Base-by-base conservation (phyloP, 2,888 invertebrate species). In the Cistogaster globosa region DNA sequence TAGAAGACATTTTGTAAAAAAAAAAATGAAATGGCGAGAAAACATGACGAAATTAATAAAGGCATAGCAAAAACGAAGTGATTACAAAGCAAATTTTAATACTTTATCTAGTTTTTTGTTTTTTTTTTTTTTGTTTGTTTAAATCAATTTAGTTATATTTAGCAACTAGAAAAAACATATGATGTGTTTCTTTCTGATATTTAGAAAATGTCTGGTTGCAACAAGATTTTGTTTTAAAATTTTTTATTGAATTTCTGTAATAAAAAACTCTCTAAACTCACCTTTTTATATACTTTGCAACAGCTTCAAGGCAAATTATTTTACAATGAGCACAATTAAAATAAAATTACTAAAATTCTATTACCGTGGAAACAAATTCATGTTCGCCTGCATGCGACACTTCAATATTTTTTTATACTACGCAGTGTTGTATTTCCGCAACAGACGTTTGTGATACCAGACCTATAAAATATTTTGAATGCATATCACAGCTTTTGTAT, bases 1-100 rank as follows among this genome's bases (percentile, higher is more conserved):
- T 14, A 67, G 55, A 51, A 69, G 69, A 69, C 75, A 75, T 81
- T 75, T 82, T 82, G 81, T 69, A 5, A 62, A 82, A 76, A 82
- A 76, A 63, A 55, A 42, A 2, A 81, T 57, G 75, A 82, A 26
- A 82, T 82, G 75, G 81, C 69, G 57, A 32, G 32, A 48, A 62
- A 51, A 22, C n/a, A 42, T 76, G 26, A 58, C 75, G 81, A 82
- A 76, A 82, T 76, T 53, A 32, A 38, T 16, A 16, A 53, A 68
- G 32, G n/a, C 36, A 18, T 18, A 1, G 32, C 22, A 32, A 53
- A 38, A n/a, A 53, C 38, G 12, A 53, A 7, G 16, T 22, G 7
- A 16, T 55, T 55, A 32, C 20, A 11, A 6, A 2, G 4, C 8
- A 32, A 1, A 42, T 63, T 42, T 65, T n/a, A 0, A 51, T 16